Percentiles rank a stretch among this genome's conserved stretches.
Evolutionary conservation across 35 echinoderm and acorn worm genomes (phyloP).

Genomic region (Heliocidaris tuberculata): DNA sequence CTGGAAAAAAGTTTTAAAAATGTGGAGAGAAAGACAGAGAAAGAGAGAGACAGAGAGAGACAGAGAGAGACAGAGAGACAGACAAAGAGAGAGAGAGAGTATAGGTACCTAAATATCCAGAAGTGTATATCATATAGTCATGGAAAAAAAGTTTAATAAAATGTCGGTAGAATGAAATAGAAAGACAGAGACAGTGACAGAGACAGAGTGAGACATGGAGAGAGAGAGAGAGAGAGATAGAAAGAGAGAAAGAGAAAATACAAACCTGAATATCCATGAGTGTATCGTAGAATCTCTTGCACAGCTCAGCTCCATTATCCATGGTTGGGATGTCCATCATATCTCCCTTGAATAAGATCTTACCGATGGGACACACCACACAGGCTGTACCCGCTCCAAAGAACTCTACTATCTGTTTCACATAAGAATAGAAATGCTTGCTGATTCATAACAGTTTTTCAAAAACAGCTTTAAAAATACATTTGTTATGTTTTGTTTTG

Average conservation of each 20-base stretch:
- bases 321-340: slow-evolving; percentile 80
- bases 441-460: not conserved
- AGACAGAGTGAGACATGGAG: not conserved
- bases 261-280: slow-evolving; percentile 94
- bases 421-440: not conserved
- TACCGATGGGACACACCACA: slow-evolving; percentile 96
- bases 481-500: too few relatives aligned
- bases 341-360: slow-evolving; percentile 86
- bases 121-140: too few relatives aligned
- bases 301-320: slow-evolving; percentile 64
- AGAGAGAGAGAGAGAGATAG: not conserved
- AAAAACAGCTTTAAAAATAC: not conserved
- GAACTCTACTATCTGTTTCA: slow-evolving; percentile 80
- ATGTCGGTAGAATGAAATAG: not conserved
- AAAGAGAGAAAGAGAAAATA: not conserved
- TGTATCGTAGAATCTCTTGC: slow-evolving; percentile 69
- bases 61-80: not conserved
- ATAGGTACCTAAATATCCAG: not conserved
- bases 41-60: not conserved
- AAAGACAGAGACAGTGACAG: not conserved
- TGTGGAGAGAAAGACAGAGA: not conserved
- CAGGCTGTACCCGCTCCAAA: slow-evolving; percentile 99
- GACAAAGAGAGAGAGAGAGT: not conserved
- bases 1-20: not conserved
- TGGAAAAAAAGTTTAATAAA: not conserved